Evolutionary conservation across 2,888 invertebrate genomes (phyloP), one percentile per base, ranked within the genome.

Genomic region (Hemaris fuciformis): DNA sequence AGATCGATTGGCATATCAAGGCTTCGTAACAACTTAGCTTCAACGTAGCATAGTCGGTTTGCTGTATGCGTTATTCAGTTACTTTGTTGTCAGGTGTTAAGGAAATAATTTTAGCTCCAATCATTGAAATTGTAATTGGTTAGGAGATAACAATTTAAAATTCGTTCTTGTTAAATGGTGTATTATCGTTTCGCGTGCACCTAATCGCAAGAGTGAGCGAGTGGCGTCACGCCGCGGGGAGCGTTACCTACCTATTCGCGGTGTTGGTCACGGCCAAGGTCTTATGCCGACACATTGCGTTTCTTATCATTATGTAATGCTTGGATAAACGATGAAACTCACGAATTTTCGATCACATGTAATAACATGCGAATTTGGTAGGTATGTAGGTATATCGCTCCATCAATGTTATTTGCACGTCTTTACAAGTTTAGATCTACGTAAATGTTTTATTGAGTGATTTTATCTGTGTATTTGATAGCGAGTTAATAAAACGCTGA

Each of bases 191-290:
- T 77, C 74, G 77, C 78, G 77, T 80, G 79, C 78, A 74, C 72
- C 79, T 82, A 83, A 82, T 83, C 78, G 73, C 71, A 67, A 71
- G 71, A 73, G 73, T 73, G 74, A 74, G 73, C 73, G 70, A 74
- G 73, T 76, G 79, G 77, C 75, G 80, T 77, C 79, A 79, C 80
- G 78, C 74, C 84, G 84, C 87, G 86, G 85, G 83, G 85, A 88
- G 80, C 82, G 84, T 81, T 78, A 74, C 70, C 70, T 68, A 62
- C 63, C 60, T 74, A 71, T 71, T 75, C 77, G 79, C 74, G 75
- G 76, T 79, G 83, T 80, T 89, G 91, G 91, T 91, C 91, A 91
- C 84, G 91, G 91, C 90, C 91, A 91, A 91, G 91, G 91, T 88
- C 88, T 87, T 70, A 64, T 72, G 80, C 75, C 82, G 78, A 77